Base-by-base conservation (phyloP, 1,140 invertebrate species). In the Eriosoma lanigerum region DNA sequence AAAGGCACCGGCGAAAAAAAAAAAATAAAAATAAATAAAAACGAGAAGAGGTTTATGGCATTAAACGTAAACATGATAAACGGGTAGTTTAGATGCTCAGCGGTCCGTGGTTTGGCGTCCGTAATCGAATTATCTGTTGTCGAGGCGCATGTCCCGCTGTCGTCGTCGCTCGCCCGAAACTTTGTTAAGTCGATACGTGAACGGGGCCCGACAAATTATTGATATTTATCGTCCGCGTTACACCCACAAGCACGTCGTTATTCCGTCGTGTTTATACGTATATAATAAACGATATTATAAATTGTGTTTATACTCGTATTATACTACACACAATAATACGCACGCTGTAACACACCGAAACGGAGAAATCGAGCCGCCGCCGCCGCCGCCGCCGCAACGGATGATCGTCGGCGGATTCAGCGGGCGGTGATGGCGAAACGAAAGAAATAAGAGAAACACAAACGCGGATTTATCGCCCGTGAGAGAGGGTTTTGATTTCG, bases 41-140 rank as follows among this genome's bases (percentile, higher is more conserved):
- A 48, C 17, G 56, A 21, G 54, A 70, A 38, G 56, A 56, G 38
- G 75, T 60, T 62, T 60, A 78, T 60, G 75, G 38, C 58, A 60
- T 62, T 44, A 78, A 60, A 78, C 75, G 56, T 48, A 62, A 62
- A 78, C 75, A 78, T 78, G 75, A 78, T 48, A 62, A 78, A 78
- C 75, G 52, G 75, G 56, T 29, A 48, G 75, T 78, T 78, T 58
- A 26, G 75, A 78, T 78, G 75, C 75, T 78, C 54, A 17, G 32
- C 75, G 75, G 75, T 78, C 75, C 75, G 75, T 78, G 75, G 75
- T 62, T 62, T 62, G 75, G 75, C 75, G 54, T 60, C 73, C 56
- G 56, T 78, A 78, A 78, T 78, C 75, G 75, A 78, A 78, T 78
- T 62, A 78, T 56, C 50, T 24, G 54, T 58, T 21, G 73, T 76